Evolutionary conservation across 2,113 vertebrate genomes (phyloP).

Genomic region (Xenopus tropicalis): UCB_Xtro_10.0 CM004444.2:81914001-81914500

Average conservation of each 20-base stretch:
- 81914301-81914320: conserved; percentile 67
- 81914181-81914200: conserved; percentile 67
- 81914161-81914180: conserved; percentile 64
- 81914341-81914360: conserved; percentile 51
- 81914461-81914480: conserved; percentile 15
- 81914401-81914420: conserved; percentile 60
- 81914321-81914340: conserved; percentile 60
- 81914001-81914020: conserved; percentile 43
- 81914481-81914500: conserved; percentile 26
- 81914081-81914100: conserved; percentile 55
- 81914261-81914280: conserved; percentile 58
- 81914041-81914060: conserved; percentile 73
- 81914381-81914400: conserved; percentile 44
- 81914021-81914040: conserved; percentile 78
- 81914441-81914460: conserved; percentile 11
- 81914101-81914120: conserved; percentile 65
- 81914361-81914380: conserved; percentile 37
- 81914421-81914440: conserved; percentile 46
- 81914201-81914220: conserved; percentile 63
- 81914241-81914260: conserved; percentile 76
- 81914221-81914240: conserved; percentile 67
- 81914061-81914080: conserved; percentile 46
- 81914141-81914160: conserved; percentile 71
- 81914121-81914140: conserved; percentile 62
- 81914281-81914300: conserved; percentile 66